A percentile compares a stretch with the other conserved stretches of the same genome.
Evolutionary conservation across 2,113 vertebrate genomes (phyloP).

Genomic region (Capreolus pygargus): DNA sequence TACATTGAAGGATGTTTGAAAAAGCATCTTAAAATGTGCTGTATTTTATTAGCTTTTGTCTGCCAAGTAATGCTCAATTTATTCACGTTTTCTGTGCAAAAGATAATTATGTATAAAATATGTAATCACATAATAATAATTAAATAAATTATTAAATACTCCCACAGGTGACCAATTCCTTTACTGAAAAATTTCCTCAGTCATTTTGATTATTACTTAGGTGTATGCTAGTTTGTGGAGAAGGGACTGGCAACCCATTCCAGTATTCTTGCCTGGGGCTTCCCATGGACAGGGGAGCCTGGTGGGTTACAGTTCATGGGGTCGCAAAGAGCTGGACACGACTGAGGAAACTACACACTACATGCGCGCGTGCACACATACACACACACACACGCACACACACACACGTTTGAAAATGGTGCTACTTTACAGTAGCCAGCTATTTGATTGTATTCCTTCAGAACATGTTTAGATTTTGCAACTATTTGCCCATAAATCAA

Average conservation of each 20-base stretch:
- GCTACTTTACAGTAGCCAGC: neutral
- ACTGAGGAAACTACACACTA: neutral
- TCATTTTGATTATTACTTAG: neutral
- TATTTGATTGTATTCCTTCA: neutral
- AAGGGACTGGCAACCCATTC: neutral
- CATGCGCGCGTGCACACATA: too few relatives aligned
- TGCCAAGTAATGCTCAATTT: neutral
- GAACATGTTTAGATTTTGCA: neutral
- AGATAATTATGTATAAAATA: neutral
- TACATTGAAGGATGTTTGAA: neutral
- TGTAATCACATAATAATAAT: neutral
- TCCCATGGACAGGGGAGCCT: neutral
- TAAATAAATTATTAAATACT: neutral
- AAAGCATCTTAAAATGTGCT: neutral
- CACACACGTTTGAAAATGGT: neutral
- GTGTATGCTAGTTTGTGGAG: neutral
- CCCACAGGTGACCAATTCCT: neutral
- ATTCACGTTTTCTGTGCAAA: neutral
- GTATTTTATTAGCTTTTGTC: neutral
- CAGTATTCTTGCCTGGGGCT: neutral
- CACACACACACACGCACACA: neutral
- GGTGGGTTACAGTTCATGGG: neutral
- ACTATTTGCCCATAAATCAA: neutral
- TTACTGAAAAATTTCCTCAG: neutral
- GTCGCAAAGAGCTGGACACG: fast-evolving